Evolutionary conservation across 2,888 invertebrate genomes (phyloP).

Genomic region (Anorthoa munda): DNA sequence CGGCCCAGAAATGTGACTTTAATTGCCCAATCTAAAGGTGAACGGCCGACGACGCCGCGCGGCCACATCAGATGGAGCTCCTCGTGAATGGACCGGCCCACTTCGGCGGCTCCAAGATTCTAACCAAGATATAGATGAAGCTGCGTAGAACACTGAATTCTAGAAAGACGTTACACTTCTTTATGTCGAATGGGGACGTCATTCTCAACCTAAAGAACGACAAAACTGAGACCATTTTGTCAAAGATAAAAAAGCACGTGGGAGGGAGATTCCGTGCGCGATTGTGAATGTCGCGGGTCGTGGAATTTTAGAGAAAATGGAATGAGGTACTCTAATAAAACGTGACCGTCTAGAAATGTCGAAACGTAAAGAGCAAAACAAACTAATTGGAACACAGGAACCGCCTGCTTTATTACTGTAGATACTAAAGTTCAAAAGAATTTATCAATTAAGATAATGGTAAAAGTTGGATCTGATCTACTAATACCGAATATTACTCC

Average conservation of each 20-base stretch:
- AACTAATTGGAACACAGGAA: conserved; percentile 10
- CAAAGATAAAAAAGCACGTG: conserved; percentile 53
- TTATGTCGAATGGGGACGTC: conserved; percentile 27
- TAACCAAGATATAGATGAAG: conserved; percentile 70
- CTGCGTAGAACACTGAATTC: conserved; percentile 66
- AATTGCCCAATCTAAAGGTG: conserved; percentile 81
- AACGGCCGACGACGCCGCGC: conserved; percentile 72
- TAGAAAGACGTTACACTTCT: conserved; percentile 63
- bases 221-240: conserved; percentile 51
- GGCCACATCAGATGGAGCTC: conserved; percentile 76
- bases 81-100: conserved; percentile 85
- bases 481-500: conserved; percentile 43
- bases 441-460: conserved; percentile 58
- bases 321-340: conserved; percentile 65
- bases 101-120: conserved; percentile 70
- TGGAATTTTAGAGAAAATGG: conserved; percentile 67
- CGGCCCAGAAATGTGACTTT: conserved; percentile 73
- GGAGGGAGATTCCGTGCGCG: conserved; percentile 62
- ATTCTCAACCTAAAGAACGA: conserved; percentile 39
- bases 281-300: conserved; percentile 64
- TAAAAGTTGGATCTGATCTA: conserved; percentile 10
- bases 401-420: background rate
- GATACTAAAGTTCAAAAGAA: conserved; percentile 36
- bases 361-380: conserved; percentile 11
- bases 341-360: conserved; percentile 63